Percentiles rank a stretch among this genome's conserved stretches.
Conservation (phyloP, 1,140 invertebrate species). For the Drosophila pachea region DNA sequence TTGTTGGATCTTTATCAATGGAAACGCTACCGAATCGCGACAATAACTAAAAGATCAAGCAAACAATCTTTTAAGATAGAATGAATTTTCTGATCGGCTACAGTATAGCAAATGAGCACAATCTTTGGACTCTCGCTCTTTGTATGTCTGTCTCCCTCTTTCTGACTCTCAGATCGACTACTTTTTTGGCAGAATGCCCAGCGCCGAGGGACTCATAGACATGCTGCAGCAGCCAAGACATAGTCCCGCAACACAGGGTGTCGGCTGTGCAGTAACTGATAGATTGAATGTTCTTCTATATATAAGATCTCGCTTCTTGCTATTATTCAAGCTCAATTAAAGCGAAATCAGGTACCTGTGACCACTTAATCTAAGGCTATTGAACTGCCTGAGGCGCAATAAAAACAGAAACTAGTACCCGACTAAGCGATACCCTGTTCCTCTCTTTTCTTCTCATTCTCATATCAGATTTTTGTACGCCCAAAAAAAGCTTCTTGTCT, state of each 20-base stretch:
- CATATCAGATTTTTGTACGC: too few relatives aligned
- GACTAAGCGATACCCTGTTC: not conserved
- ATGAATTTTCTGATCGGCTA: conserved; percentile 42
- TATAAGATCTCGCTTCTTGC: not conserved
- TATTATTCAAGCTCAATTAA: too few relatives aligned
- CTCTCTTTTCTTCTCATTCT: too few relatives aligned
- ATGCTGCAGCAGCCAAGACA: conserved; percentile 42
- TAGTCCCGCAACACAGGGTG: conserved; percentile 62
- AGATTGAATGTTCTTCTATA: too few relatives aligned
- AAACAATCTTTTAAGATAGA: conserved; percentile 42
- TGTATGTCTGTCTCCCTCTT: not conserved
- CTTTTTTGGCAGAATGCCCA: conserved; percentile 51
- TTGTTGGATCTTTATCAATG: conserved; percentile 59
- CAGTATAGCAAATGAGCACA: conserved; percentile 18
- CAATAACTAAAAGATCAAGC: conserved; percentile 60
- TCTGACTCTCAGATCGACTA: conserved; percentile 10
- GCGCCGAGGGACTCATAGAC: conserved; percentile 41
- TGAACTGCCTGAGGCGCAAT: too few relatives aligned
- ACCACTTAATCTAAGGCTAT: too few relatives aligned
- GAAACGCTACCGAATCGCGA: conserved; percentile 52
- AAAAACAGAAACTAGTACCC: too few relatives aligned
- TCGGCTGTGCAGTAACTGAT: conserved; percentile 8
- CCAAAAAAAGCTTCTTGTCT: conserved; percentile 14
- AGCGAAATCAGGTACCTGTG: too few relatives aligned
- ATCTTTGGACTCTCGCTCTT: conserved; percentile 1